Percentiles rank a stretch among this genome's conserved stretches.
Conservation (phyloP, 2,888 invertebrate genomes). For the Eupithecia insigniata region DNA sequence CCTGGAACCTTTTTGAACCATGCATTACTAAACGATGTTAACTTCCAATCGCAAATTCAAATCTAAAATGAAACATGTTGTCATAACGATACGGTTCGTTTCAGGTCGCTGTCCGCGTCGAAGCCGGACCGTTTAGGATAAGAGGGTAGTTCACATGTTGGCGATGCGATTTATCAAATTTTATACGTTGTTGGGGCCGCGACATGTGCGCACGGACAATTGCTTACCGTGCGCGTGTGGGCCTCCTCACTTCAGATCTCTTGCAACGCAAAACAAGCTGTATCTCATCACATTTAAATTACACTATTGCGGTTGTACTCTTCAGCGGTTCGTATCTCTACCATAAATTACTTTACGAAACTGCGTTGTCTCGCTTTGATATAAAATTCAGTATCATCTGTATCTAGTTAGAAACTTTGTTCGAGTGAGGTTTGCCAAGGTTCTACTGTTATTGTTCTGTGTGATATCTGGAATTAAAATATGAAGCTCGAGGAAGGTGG, state of each 20-base stretch:
- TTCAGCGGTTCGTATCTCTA: not conserved
- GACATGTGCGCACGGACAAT: slow-evolving; percentile 81
- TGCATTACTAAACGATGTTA: slow-evolving; percentile 68
- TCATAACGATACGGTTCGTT: slow-evolving; percentile 43
- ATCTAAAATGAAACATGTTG: slow-evolving; percentile 46
- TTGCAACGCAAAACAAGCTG: slow-evolving; percentile 20
- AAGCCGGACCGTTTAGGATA: slow-evolving; percentile 74
- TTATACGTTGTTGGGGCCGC: slow-evolving; percentile 76
- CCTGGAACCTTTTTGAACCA: slow-evolving; percentile 46
- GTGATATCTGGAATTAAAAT: slow-evolving; percentile 69
- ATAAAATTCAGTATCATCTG: not conserved
- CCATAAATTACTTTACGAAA: not conserved
- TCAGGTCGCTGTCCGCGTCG: slow-evolving; percentile 39
- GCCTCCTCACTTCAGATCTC: slow-evolving; percentile 33
- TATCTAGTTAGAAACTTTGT: too few species aligned
- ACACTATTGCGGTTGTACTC: not conserved
- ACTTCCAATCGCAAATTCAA: slow-evolving; percentile 54
- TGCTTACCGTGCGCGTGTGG: slow-evolving; percentile 60
- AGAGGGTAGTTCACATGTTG: slow-evolving; percentile 84
- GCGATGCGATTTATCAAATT: slow-evolving; percentile 83
- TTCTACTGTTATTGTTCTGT: slow-evolving; percentile 18
- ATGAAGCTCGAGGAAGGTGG: slow-evolving; percentile 74
- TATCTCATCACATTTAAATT: not conserved
- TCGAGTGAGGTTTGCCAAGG: not conserved
- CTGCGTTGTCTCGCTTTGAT: not conserved